Percentiles rank a stretch among this genome's conserved stretches.
These are phyloP conservation scores for Drusus annulatus DNA, from an alignment of 1,140 invertebrate species.

Conservation along the genomic window DNA sequence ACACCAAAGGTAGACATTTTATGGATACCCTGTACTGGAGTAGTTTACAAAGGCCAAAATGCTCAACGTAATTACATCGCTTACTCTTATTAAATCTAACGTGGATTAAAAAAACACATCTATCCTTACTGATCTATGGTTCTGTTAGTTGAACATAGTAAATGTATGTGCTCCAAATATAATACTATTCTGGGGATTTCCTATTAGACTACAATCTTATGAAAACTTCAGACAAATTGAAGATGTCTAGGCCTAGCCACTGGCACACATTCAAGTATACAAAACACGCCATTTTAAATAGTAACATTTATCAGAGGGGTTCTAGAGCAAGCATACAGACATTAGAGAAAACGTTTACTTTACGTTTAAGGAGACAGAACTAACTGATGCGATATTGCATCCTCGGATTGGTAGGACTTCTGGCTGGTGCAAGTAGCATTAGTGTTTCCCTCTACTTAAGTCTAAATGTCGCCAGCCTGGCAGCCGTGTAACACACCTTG, in stretches of 20 bases:
- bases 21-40: conserved; percentile 37
- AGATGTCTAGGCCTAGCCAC: conserved; percentile 30
- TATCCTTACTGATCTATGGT: conserved; percentile 54
- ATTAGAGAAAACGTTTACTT: background rate
- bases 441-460: conserved; percentile 10
- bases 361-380: background rate
- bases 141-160: conserved; percentile 7
- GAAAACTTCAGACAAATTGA: conserved; percentile 26
- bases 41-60: conserved; percentile 52
- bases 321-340: background rate
- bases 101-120: conserved; percentile 58
- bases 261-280: background rate
- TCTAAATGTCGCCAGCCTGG: background rate
- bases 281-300: conserved; percentile 1
- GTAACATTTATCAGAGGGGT: conserved; percentile 17
- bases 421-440: conserved; percentile 15
- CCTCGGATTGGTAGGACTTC: background rate
- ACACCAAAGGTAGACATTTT: conserved; percentile 29
- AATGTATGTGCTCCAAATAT: background rate
- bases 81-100: conserved; percentile 49
- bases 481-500: no score
- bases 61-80: conserved; percentile 48
- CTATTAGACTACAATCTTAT: conserved; percentile 28
- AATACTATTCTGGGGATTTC: background rate
- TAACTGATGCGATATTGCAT: background rate